Conservation (phyloP, 2,797 vertebrate genomes). For the Enteromius anoplus region DNA sequence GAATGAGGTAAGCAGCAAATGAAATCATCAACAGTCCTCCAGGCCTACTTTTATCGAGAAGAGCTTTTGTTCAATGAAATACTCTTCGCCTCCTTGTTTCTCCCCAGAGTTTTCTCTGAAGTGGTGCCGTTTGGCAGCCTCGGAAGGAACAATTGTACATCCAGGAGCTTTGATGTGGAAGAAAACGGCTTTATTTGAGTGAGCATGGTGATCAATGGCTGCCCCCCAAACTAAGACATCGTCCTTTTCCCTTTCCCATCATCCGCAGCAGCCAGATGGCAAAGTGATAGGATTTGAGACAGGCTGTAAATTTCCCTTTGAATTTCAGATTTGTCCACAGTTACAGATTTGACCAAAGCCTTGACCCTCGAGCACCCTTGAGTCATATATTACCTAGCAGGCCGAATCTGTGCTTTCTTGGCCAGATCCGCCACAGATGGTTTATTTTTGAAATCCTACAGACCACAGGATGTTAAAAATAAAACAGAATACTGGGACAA, state of each 20-base stretch:
- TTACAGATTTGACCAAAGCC: slow-evolving; percentile 59
- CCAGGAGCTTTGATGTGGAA: slow-evolving; percentile 36
- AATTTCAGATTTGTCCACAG: slow-evolving; percentile 58
- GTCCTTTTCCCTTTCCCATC: slow-evolving; percentile 41
- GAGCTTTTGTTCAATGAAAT: slow-evolving; percentile 41
- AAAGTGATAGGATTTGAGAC: slow-evolving; percentile 58
- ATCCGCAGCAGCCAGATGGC: slow-evolving; percentile 60
- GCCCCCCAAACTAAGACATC: slow-evolving; percentile 12
- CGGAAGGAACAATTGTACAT: slow-evolving; percentile 32
- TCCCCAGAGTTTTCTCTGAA: slow-evolving; percentile 39
- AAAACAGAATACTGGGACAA: background rate
- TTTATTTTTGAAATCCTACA: slow-evolving; percentile 46
- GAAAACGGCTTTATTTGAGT: slow-evolving; percentile 57
- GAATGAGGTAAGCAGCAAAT: slow-evolving; percentile 5
- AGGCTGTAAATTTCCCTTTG: slow-evolving; percentile 53
- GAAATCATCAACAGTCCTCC: slow-evolving; percentile 40
- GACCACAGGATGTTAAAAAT: background rate
- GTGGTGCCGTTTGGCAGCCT: slow-evolving; percentile 39
- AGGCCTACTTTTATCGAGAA: slow-evolving; percentile 32
- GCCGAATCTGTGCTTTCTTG: slow-evolving; percentile 50
- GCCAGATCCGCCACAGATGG: slow-evolving; percentile 60
- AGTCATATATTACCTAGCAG: slow-evolving; percentile 57
- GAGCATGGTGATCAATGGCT: slow-evolving; percentile 21
- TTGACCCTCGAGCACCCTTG: slow-evolving; percentile 59
- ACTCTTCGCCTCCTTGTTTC: slow-evolving; percentile 24